Evolutionary conservation across 2,888 invertebrate genomes (phyloP), one percentile per base, ranked within the genome.

Genomic region (Melanchra persicariae): DNA sequence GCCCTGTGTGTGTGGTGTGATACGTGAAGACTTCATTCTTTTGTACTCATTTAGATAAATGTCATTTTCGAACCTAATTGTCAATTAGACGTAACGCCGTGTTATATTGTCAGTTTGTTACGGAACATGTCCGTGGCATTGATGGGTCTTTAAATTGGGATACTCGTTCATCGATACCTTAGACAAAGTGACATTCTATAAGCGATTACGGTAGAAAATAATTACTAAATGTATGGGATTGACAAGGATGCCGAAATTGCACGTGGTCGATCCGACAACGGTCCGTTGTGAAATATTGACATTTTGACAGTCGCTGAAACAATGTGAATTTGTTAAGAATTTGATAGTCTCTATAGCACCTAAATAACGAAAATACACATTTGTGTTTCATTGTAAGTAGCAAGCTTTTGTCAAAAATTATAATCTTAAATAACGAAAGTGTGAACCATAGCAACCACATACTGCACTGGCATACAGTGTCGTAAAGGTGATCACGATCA

Each of bases 401-500:
- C 4, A 22, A 10, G 7, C 22, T 49, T 26, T 52, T 54, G 19
- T 54, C 19, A 22, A 37, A 22, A 34, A 8, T 37, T 55, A 12
- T 1, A 34, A 15, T n/a, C n/a, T 55, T n/a, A 4, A 47, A 22
- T 57, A 37, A n/a, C 5, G 54, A 54, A 30, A 30, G 5, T 30
- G 30, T 30, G 54, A 52, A 22, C 22, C 37, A 17, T 22, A 57
- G 34, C 22, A 37, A 17, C 57, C 57, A 22, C 37, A 55, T 34
- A 55, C n/a, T 55, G n/a, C 34, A 55, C 40, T 60, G 24, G 17
- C 26, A 59, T 12, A 61, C 55, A 55, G 63, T 64, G 78, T 82
- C 81, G 85, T 89, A 85, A 85, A 89, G 85, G 84, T 86, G 83
- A 78, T 85, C 63, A 71, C 78, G 81, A 76, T 82, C 77, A 62